These are phyloP conservation scores for Cephus pygmeus DNA, from an alignment of 2,888 invertebrate species.

Conservation along the genomic window DNA sequence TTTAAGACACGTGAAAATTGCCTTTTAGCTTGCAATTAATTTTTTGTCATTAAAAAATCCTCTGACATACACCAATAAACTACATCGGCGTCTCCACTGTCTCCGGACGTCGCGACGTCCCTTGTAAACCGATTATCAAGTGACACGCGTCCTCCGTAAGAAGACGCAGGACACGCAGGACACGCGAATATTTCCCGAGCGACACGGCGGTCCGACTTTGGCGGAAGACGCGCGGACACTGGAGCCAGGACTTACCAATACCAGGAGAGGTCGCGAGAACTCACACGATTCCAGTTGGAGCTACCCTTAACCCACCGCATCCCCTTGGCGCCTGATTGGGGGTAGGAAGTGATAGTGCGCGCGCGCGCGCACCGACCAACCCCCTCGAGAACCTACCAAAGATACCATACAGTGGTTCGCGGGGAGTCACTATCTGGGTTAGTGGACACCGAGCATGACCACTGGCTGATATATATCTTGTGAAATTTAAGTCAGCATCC, in stretches of 20 bases:
- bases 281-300: constrained; percentile 31
- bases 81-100: too few species aligned
- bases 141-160: neutral
- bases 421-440: constrained; percentile 49
- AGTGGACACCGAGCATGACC: constrained; percentile 49
- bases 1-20: neutral
- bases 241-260: constrained; percentile 52
- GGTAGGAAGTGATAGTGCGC: neutral
- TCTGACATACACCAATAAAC: too few species aligned
- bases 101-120: too few species aligned
- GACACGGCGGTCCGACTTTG: constrained; percentile 58
- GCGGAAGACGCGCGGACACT: constrained; percentile 65
- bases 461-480: constrained; percentile 23
- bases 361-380: constrained; percentile 19
- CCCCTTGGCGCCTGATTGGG: neutral
- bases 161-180: neutral
- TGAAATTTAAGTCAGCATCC: constrained; percentile 9
- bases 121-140: neutral
- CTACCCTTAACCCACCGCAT: constrained; percentile 2
- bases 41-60: neutral
- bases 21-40: neutral
- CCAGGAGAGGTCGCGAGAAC: constrained; percentile 38
- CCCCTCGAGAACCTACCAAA: constrained; percentile 38
- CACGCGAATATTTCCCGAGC: neutral
- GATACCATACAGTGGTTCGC: constrained; percentile 46